Conservation (phyloP, 2,888 invertebrate genomes). For the Lissonota sp. region DNA sequence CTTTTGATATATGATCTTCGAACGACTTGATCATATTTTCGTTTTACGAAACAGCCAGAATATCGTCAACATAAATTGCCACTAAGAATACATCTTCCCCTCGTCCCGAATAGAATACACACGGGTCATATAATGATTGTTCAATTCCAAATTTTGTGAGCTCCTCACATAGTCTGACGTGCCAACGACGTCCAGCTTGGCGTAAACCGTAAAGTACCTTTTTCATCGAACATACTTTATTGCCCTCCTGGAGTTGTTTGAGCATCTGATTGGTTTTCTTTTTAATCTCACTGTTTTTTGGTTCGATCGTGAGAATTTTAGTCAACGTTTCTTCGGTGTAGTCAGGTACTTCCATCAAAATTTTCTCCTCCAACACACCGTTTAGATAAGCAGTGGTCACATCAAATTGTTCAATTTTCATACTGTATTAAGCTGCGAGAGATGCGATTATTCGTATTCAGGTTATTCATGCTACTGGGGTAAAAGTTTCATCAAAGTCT, state of each 20-base stretch:
- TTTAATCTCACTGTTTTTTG: not conserved
- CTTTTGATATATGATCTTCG: constrained; percentile 40
- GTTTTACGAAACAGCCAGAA: constrained; percentile 65
- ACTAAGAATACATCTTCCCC: constrained; percentile 57
- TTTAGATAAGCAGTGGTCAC: constrained; percentile 20
- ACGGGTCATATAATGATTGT: constrained; percentile 48
- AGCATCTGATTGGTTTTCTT: constrained; percentile 8
- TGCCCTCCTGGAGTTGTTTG: not conserved
- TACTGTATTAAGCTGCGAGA: not conserved
- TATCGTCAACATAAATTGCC: constrained; percentile 73
- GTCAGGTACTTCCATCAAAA: constrained; percentile 24
- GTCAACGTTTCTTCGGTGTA: not conserved
- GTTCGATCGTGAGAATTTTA: constrained; percentile 11
- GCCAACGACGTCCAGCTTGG: constrained; percentile 56
- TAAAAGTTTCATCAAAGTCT: constrained; percentile 11
- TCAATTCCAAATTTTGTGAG: constrained; percentile 38
- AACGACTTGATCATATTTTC: constrained; percentile 42
- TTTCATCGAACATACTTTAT: constrained; percentile 59
- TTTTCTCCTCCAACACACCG: constrained; percentile 12
- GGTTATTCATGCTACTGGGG: constrained; percentile 8
- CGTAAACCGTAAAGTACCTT: constrained; percentile 54
- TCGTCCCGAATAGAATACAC: constrained; percentile 60
- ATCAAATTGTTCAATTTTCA: constrained; percentile 32
- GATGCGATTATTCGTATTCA: constrained; percentile 6
- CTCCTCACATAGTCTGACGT: constrained; percentile 34